Evolutionary conservation across 64 coral and sea anemone genomes (phyloP).

Genomic region (Montipora capricornis): DNA sequence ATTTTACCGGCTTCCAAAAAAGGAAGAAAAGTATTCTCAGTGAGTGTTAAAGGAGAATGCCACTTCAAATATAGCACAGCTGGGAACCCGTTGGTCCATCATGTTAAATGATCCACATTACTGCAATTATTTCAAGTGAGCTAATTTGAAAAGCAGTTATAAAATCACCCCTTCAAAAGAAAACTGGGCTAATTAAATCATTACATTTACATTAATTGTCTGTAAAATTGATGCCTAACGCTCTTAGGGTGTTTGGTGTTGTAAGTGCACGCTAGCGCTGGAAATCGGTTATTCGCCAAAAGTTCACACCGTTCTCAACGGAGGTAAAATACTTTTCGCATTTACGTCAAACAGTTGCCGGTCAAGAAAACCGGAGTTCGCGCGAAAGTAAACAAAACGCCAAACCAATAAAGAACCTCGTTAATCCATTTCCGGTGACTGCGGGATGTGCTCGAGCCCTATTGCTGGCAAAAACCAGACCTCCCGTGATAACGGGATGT

Average conservation of each 20-base stretch:
- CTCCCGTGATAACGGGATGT: slow-evolving; percentile 19
- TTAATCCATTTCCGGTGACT: slow-evolving; percentile 51
- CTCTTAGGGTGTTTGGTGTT: background rate
- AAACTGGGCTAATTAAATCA: slow-evolving; percentile 33
- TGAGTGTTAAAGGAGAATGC: slow-evolving; percentile 1
- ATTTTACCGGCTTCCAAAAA: slow-evolving; percentile 4
- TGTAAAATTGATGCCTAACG: slow-evolving; percentile 54
- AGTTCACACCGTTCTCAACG: background rate
- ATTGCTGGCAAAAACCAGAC: background rate
- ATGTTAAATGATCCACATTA: background rate
- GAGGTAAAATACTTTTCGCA: background rate
- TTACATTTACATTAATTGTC: slow-evolving; percentile 11
- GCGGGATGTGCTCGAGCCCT: background rate
- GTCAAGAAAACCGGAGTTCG: background rate
- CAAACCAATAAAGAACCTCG: slow-evolving; percentile 40
- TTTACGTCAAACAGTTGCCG: background rate
- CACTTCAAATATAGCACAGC: background rate
- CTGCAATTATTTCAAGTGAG: slow-evolving; percentile 25
- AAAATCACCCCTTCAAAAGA: background rate
- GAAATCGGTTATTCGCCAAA: background rate
- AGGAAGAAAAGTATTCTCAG: background rate
- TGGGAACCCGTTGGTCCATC: background rate
- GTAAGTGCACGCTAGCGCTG: background rate
- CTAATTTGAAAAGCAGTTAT: background rate
- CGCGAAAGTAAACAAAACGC: background rate